These are phyloP conservation scores for Colossoma macropomum DNA, from an alignment of 2,113 vertebrate genomes.

Conservation along the genomic window DNA sequence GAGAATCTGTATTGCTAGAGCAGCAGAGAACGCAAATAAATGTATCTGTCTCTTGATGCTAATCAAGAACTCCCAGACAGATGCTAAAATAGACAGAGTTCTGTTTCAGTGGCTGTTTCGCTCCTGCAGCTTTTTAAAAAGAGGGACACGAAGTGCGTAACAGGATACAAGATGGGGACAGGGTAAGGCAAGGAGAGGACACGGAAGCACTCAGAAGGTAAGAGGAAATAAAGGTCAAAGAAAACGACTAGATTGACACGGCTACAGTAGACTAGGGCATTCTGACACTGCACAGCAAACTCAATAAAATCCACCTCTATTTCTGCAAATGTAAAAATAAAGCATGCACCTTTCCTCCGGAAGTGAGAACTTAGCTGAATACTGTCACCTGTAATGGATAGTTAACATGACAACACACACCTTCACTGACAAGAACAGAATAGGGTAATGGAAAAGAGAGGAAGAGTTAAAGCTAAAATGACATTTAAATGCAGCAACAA, in stretches of 20 bases:
- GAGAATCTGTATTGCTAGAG: conserved; percentile 8
- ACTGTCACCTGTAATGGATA: conserved; percentile 71
- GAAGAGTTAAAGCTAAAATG: not conserved
- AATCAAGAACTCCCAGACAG: conserved; percentile 63
- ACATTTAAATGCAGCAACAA: not conserved
- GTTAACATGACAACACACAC: conserved; percentile 65
- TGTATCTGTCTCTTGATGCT: not conserved
- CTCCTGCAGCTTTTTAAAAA: conserved; percentile 25
- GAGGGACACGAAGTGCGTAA: conserved; percentile 23
- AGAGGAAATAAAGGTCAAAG: not conserved
- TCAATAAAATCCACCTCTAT: conserved; percentile 55
- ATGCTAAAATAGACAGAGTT: conserved; percentile 8
- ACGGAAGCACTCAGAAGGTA: not conserved
- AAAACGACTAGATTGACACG: conserved; percentile 21
- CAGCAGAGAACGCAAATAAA: conserved; percentile 17
- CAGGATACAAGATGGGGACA: conserved; percentile 16
- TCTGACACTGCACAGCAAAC: conserved; percentile 50
- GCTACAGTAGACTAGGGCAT: conserved; percentile 1
- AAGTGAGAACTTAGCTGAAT: conserved; percentile 69
- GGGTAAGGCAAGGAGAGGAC: conserved; percentile 7
- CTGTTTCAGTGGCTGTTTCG: conserved; percentile 2
- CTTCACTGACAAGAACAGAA: conserved; percentile 53
- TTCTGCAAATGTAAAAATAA: conserved; percentile 52
- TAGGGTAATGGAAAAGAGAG: not conserved
- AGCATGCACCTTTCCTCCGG: conserved; percentile 75